Conservation (phyloP, 2,888 invertebrate species). For the Drosophila neonasuta region DNA sequence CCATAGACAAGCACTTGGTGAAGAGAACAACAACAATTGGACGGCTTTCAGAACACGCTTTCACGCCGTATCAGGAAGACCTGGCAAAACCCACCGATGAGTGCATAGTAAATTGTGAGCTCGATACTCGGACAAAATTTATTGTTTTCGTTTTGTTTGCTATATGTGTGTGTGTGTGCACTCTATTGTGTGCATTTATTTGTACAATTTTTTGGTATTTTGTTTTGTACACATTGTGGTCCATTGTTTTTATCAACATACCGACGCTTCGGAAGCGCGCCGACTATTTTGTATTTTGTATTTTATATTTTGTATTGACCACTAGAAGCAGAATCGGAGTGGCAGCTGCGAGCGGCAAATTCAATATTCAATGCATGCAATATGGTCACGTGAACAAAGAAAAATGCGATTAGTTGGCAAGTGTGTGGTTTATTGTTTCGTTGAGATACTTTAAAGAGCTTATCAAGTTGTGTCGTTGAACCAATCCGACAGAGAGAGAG, state of each 20-base stretch:
- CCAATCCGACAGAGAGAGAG: not conserved
- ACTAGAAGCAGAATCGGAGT: slow-evolving; percentile 14
- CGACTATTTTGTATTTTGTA: slow-evolving; percentile 19
- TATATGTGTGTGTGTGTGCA: slow-evolving; percentile 3
- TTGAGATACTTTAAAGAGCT: not conserved
- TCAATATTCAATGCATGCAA: slow-evolving; percentile 52
- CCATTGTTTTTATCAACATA: slow-evolving; percentile 64
- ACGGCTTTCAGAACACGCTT: slow-evolving; percentile 44
- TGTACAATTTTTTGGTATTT: slow-evolving; percentile 54
- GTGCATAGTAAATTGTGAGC: slow-evolving; percentile 52
- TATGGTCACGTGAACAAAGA: slow-evolving; percentile 33
- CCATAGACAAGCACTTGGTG: slow-evolving; percentile 52
- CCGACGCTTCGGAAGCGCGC: slow-evolving; percentile 47
- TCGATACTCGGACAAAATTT: slow-evolving; percentile 48
- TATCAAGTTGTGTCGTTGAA: slow-evolving; percentile 1
- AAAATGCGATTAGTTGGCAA: slow-evolving; percentile 29
- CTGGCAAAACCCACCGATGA: slow-evolving; percentile 48
- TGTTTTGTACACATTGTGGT: slow-evolving; percentile 58
- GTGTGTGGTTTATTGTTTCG: not conserved
- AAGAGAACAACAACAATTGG: slow-evolving; percentile 29
- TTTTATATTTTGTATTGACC: slow-evolving; percentile 28
- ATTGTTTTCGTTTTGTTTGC: slow-evolving; percentile 45
- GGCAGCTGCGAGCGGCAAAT: slow-evolving; percentile 10
- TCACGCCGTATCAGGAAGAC: slow-evolving; percentile 52
- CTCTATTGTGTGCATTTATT: slow-evolving; percentile 49